Base-by-base conservation (phyloP, 2,888 invertebrate species). In the Euproctis similis region DNA sequence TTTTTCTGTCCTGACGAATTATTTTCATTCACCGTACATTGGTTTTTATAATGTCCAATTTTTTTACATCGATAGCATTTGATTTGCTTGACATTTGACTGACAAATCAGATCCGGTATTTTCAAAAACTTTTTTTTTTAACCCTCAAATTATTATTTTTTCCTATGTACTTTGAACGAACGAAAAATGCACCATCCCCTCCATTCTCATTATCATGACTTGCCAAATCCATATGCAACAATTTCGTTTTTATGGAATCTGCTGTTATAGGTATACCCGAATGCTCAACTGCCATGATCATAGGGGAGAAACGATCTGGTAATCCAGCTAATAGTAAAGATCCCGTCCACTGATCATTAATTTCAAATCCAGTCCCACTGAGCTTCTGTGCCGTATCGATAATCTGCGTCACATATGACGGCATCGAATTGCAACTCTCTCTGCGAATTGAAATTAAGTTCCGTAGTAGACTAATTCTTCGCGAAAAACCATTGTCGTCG, bases 311-410 rank as follows among this genome's bases (percentile, higher is more conserved):
- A 8, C 20, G 10, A 8, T 20, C 20, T 4, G 20, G 20, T 10
- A 20, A 9, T 20, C 20, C 20, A 4, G 20, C 20, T 9, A 10
- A 20, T 6, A 20, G 8, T 10, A 20, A 20, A 5, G 10, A 20
- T 3, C 20, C 20, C 10, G 10, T 20, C 20, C 20, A 20, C 9
- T 20, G 20, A 6, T 20, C 20, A 20, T 20, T 9, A 9, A 20
- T 20, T 20, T 20, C 20, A 20, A 20, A 20, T n/a, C 19, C 19
- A 5, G 19, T 19, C n/a, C 19, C 19, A 19, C 19, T 19, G 4
- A 19, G n/a, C n/a, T 9, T 20, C 6, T 20, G 20, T 3, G 20
- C 20, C 10, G 20, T 9, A 20, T 20, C 20, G 20, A 20, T 20
- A 20, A 20, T 20, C 10, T 20, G 20, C 3, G 9, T 20, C 10